Percentiles rank a stretch among this genome's conserved stretches.
These are phyloP conservation scores for Triplophysa dalaica DNA, from an alignment of 2,113 vertebrate species.

Conservation along the genomic window DNA sequence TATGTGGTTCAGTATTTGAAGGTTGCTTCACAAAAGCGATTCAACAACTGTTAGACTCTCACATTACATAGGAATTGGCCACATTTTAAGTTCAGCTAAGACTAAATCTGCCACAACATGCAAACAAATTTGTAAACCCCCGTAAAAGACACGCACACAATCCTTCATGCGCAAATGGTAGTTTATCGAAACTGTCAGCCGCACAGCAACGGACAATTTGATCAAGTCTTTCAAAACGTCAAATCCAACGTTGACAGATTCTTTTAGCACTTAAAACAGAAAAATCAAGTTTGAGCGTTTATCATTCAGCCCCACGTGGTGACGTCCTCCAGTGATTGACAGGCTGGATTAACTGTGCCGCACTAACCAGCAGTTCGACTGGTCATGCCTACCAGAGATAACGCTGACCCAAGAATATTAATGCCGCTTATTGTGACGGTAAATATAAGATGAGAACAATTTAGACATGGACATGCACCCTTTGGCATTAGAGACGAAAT, in stretches of 20 bases:
- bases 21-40: constrained; percentile 7
- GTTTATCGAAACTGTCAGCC: constrained; percentile 16
- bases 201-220: background rate
- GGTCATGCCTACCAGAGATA: constrained; percentile 70
- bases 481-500: constrained; percentile 63
- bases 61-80: background rate
- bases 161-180: background rate
- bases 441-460: constrained; percentile 77
- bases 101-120: constrained; percentile 18
- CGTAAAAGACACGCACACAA: constrained; percentile 16
- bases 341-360: constrained; percentile 47
- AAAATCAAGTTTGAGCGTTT: constrained; percentile 15
- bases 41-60: background rate
- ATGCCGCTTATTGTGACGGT: constrained; percentile 85
- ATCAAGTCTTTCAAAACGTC: constrained; percentile 28
- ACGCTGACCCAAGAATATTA: constrained; percentile 78
- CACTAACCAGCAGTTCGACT: constrained; percentile 59
- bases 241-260: constrained; percentile 23
- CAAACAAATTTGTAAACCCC: background rate
- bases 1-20: background rate
- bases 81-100: background rate
- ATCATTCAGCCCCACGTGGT: constrained; percentile 24
- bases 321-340: constrained; percentile 38
- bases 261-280: constrained; percentile 13
- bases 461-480: constrained; percentile 75